Percentiles rank a stretch among this genome's conserved stretches.
Evolutionary conservation across 2,797 vertebrate species (phyloP).

Genomic region (Crax fasciolata): DNA sequence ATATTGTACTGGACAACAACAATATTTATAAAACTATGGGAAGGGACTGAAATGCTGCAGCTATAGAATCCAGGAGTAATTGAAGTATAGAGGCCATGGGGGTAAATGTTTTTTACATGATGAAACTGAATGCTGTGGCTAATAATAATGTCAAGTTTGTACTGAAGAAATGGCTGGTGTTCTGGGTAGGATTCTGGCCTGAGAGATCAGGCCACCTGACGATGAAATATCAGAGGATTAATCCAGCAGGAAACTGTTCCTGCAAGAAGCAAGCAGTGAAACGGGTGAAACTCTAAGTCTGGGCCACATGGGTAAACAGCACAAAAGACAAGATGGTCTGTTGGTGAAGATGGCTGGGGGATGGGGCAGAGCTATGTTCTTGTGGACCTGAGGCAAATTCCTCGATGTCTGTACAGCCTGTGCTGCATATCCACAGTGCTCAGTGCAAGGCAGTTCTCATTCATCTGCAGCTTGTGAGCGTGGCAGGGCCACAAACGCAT

Average conservation of each 20-base stretch:
- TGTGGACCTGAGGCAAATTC: background rate
- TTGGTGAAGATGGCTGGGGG: background rate
- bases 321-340: background rate
- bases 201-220: too few relatives aligned
- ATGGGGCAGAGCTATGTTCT: background rate
- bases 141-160: background rate
- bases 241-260: background rate
- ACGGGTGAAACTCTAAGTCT: background rate
- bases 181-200: background rate
- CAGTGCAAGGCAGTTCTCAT: too few relatives aligned
- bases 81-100: background rate
- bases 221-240: background rate
- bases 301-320: background rate
- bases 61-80: background rate
- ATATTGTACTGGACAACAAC: background rate
- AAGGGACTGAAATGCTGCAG: background rate
- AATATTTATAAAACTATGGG: background rate
- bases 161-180: background rate
- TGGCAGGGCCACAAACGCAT: background rate
- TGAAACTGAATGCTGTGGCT: background rate
- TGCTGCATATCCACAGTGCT: rapidly evolving
- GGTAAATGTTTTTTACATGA: background rate
- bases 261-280: background rate
- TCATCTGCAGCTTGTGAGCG: background rate
- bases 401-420: background rate